Evolutionary conservation across 1,140 invertebrate species (phyloP).

Genomic region (Formica exsecta): DNA sequence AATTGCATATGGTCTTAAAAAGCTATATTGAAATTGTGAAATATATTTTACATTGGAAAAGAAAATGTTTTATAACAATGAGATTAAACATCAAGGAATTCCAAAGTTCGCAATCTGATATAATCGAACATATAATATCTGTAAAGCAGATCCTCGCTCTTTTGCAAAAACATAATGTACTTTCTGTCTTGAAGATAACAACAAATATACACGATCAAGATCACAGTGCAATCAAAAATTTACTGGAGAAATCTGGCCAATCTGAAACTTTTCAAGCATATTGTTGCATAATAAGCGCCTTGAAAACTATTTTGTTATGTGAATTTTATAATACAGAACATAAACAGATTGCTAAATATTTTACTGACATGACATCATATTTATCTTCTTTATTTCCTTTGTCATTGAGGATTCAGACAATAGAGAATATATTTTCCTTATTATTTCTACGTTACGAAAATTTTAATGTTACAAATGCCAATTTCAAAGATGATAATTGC

Average conservation of each 20-base stretch:
- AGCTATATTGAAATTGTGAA: conserved; percentile 73
- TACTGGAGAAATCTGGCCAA: conserved; percentile 71
- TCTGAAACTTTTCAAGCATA: conserved; percentile 76
- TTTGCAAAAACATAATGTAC: conserved; percentile 73
- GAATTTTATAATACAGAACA: conserved; percentile 72
- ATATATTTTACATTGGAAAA: conserved; percentile 76
- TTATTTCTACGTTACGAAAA: conserved; percentile 81
- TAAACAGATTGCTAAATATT: conserved; percentile 64
- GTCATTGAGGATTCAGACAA: conserved; percentile 74
- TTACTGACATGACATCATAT: conserved; percentile 70
- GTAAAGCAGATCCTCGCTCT: conserved; percentile 73
- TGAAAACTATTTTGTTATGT: conserved; percentile 78
- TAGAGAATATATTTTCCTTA: conserved; percentile 82
- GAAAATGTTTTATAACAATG: not conserved
- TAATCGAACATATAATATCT: conserved; percentile 62
- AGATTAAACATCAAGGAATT: conserved; percentile 35
- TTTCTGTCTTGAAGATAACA: conserved; percentile 76
- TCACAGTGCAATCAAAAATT: conserved; percentile 68
- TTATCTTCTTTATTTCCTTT: conserved; percentile 75
- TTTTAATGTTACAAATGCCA: conserved; percentile 68
- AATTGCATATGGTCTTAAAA: conserved; percentile 67
- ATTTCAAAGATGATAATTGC: conserved; percentile 66
- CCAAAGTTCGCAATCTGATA: conserved; percentile 6
- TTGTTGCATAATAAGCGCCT: conserved; percentile 72
- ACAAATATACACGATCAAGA: conserved; percentile 78